Base-by-base conservation (phyloP, 2,113 vertebrate species). In the Xyrauchen texanus region DNA sequence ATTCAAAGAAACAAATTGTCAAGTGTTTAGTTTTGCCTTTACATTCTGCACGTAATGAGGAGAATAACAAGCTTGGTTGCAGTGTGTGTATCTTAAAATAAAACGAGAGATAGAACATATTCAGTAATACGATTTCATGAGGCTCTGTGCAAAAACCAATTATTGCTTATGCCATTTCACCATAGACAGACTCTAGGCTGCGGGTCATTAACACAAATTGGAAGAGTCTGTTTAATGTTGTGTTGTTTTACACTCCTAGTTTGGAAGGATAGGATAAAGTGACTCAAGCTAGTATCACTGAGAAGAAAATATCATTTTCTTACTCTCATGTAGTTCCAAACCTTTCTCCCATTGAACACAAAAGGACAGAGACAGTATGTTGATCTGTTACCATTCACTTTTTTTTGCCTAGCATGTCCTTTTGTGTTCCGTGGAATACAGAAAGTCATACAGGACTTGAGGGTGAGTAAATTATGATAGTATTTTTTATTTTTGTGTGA, bases 81-180 rank as follows among this genome's bases (percentile, higher is more conserved):
- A 85, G 84, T 86, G 77, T 88, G 79, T 88, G 79, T 83, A 88
- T 89, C 84, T 86, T 82, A 85, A 87, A 89, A 89, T 89, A 93
- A 91, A 90, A 89, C 81, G 87, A 58, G n/a, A n/a, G 55, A 88
- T 45, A 58, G 74, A 84, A 64, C 81, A 75, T 87, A 91, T 90
- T 88, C 87, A 80, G 90, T 91, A 92, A 91, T 88, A 86, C 87
- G 89, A 91, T 91, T 91, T 91, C 62, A 86, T 87, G 80, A 84
- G 85, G 86, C 79, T 84, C 34, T 16, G 81, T 85, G 86, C 79
- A 88, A 87, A 88, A 89, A 89, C 83, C 89, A 91, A 92, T 92
- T 92, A 90, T 86, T 85, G 85, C 86, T 68, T 57, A 78, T 82
- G 51, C 44, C 51, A 60, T 72, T 80, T 82, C 78, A 85, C 67